Evolutionary conservation across 2,888 invertebrate genomes (phyloP), one percentile per base, ranked within the genome.

Genomic region (Gibbula magus): DNA sequence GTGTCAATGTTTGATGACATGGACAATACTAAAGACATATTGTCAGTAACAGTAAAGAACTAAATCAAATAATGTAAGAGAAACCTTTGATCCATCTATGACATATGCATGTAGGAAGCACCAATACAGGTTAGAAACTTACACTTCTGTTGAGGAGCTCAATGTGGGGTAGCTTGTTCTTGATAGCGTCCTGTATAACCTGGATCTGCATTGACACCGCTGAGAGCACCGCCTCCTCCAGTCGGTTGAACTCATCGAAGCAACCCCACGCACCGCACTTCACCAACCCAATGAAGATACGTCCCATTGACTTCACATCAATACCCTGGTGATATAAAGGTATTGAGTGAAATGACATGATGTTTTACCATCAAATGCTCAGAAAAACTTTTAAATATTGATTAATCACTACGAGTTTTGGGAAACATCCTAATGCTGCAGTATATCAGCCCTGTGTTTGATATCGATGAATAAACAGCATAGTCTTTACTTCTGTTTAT

Each of bases 161-260:
- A 29, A 94, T 93, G 75, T 91, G 91, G 39, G 90, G 90, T 0
- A 88, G 86, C 84, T 95, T 95, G 83, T 95, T 95, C 89, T 96
- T 95, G 76, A 98, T 94, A 2, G 97, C 95, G 84, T 95, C 95
- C 92, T 99, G 97, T 81, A 99, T 96, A 4, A 97, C 96, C 86
- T 98, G 96, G 84, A 99, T 96, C 90, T 98, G 96, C 95, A 97
- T 98, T 7, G 99, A 97, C 45, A 99, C 96, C 0, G 98, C 96
- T 0, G 99, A 99, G 70, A 99, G 94, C 0, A 99, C 99, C 66
- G 96, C 96, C 91, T 98, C 97, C 88, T 98, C 97, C 51, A 99
- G 94, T 0, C 99, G 96, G 94, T 99, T 99, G 94, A 99, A 99
- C 94, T 99, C 99, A 93, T 99, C 99, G 93, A 99, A 99, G 93